Percentiles rank a stretch among this genome's conserved stretches.
phyloP scores from a whole-genome alignment of 2,888 invertebrate genomes.

The Xestoiulus laeticollis region DNA sequence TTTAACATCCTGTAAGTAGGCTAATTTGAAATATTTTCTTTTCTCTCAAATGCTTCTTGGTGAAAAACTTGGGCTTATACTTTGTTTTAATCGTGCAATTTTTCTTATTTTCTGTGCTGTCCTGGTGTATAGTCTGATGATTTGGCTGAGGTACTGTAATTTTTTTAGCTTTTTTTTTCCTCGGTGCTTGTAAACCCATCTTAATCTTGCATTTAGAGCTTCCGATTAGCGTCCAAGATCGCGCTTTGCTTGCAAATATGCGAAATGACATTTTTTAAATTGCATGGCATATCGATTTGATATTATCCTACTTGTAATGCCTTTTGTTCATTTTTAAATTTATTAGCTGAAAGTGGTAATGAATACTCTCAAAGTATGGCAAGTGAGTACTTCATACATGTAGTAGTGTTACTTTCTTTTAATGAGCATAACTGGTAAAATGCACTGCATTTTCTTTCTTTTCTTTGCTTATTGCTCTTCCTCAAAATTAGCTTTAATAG shows the following conservation, averaged over 20 bases:
- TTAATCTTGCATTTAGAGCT: not conserved
- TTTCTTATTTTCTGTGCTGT: constrained; percentile 50
- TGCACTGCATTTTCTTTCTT: not conserved
- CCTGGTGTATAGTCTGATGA: constrained; percentile 51
- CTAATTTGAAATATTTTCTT: not conserved
- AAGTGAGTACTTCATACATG: constrained; percentile 60
- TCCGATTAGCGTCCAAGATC: not conserved
- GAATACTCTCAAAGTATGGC: constrained; percentile 62
- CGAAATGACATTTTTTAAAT: not conserved
- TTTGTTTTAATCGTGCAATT: not conserved
- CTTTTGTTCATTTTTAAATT: constrained; percentile 55
- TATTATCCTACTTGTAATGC: constrained; percentile 27
- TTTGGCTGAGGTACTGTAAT: constrained; percentile 52
- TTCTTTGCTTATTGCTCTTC: not conserved
- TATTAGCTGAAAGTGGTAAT: constrained; percentile 60
- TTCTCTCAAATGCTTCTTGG: constrained; percentile 1
- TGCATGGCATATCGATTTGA: not conserved
- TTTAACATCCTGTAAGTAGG: not conserved
- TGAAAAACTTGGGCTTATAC: constrained; percentile 38
- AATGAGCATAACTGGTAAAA: not conserved
- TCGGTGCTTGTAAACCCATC: not conserved
- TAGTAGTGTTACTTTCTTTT: not conserved
- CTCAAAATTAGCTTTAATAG: not conserved
- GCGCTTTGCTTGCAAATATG: not conserved
- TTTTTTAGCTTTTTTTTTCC: not conserved